Percentiles rank a stretch among this genome's conserved stretches.
phyloP scores from a whole-genome alignment of 1,140 invertebrate genomes.

The Antheraea pernyi region DNA sequence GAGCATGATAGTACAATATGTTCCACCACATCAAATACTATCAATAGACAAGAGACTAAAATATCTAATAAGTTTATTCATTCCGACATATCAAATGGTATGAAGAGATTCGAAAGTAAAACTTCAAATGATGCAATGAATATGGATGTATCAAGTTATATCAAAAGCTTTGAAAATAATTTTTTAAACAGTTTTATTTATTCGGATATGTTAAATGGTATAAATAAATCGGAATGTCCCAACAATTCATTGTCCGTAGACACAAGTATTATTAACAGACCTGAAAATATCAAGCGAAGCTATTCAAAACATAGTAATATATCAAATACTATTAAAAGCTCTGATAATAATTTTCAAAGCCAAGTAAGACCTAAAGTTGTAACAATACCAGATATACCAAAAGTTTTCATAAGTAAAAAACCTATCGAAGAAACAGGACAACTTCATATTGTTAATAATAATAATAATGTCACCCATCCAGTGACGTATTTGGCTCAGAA shows the following conservation, averaged over 20 bases:
- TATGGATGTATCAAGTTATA: background rate
- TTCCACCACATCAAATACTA: too few relatives aligned
- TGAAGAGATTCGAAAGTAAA: background rate
- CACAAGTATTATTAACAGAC: background rate
- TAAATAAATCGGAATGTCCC: too few relatives aligned
- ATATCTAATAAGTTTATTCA: background rate
- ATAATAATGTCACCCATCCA: background rate
- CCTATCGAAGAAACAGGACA: conserved; percentile 25
- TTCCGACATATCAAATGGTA: background rate
- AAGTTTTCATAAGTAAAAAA: conserved; percentile 40
- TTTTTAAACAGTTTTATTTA: too few relatives aligned
- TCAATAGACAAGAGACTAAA: too few relatives aligned
- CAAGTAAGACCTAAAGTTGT: conserved; percentile 24
- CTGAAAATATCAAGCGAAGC: background rate
- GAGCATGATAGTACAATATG: background rate
- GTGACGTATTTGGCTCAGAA: background rate
- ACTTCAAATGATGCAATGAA: background rate
- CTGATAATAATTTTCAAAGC: conserved; percentile 10
- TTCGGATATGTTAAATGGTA: too few relatives aligned
- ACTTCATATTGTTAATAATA: conserved; percentile 18
- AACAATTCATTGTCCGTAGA: too few relatives aligned
- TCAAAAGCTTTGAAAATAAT: background rate
- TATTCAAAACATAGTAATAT: background rate
- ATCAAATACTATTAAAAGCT: background rate
- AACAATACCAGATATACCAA: conserved; percentile 34